Base-by-base conservation (phyloP, 2,888 invertebrate genomes). In the Lepidochrysops patricia region DNA sequence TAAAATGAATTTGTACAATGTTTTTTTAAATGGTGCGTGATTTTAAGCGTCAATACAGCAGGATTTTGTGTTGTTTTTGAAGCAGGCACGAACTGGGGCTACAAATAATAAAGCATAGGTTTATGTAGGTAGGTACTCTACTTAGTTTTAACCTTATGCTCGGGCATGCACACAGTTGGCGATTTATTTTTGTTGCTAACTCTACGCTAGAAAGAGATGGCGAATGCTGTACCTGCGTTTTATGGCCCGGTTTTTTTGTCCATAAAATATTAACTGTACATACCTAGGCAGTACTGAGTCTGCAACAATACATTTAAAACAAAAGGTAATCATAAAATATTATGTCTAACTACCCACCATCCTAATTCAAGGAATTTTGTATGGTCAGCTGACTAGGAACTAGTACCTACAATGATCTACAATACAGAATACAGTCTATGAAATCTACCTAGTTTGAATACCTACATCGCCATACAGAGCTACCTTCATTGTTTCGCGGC, bases 61-160 rank as follows among this genome's bases (percentile, higher is more conserved):
- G 78, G 80, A 79, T 79, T 73, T 73, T 67, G 65, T 67, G 72
- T 77, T 82, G 81, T 82, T 88, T 81, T 79, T 71, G 73, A 74
- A 75, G 71, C 70, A 73, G 80, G 81, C 86, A 86, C 85, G 87
- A 74, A 75, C 73, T 61, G 61, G 60, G 37, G 15, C 54, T 54
- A 52, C 23, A 43, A 43, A 43, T 43, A 43, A 43, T 7, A 29
- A 29, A 13, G 43, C 43, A 0, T 19, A 43, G 43, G n/a, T n/a
- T n/a, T n/a, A n/a, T n/a, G n/a, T n/a, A n/a, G n/a, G n/a, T n/a
- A n/a, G n/a, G n/a, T n/a, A n/a, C n/a, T n/a, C n/a, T n/a, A n/a
- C n/a, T 43, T 23, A 23, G 43, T 43, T 43, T 43, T 43, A 23
- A 43, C 43, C 23, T 19, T 43, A 43, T 43, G 43, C 43, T 43